Evolutionary conservation across 2,888 invertebrate genomes (phyloP).

Genomic region (Drosophila maculinotata): DNA sequence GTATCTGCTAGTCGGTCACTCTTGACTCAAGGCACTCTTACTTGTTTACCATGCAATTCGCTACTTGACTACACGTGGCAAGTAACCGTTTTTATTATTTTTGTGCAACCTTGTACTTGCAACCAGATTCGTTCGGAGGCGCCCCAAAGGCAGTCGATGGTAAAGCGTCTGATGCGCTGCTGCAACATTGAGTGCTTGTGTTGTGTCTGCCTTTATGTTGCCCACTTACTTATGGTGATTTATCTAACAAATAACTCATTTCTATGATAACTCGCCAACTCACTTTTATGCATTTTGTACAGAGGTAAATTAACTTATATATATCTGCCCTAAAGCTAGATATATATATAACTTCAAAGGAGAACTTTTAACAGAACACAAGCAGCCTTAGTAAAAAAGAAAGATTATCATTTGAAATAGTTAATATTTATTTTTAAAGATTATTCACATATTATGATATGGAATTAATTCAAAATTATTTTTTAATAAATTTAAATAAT

Average conservation of each 20-base stretch:
- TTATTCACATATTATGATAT: too few relatives aligned
- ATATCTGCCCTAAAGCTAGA: too few relatives aligned
- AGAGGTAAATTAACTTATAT: constrained; percentile 29
- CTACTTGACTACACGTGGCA: constrained; percentile 2
- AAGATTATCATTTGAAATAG: too few relatives aligned
- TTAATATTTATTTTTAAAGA: too few relatives aligned
- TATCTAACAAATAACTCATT: constrained; percentile 61
- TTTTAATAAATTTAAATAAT: too few relatives aligned
- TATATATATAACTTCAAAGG: too few relatives aligned
- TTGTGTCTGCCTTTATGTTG: constrained; percentile 29
- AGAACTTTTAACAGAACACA: too few relatives aligned
- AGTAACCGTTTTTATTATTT: background rate
- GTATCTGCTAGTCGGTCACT: background rate
- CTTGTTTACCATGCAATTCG: background rate
- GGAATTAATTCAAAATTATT: too few relatives aligned
- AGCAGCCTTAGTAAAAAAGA: too few relatives aligned
- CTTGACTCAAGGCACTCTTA: background rate
- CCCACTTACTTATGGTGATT: constrained; percentile 43
- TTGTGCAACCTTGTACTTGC: background rate
- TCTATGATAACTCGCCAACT: constrained; percentile 55
- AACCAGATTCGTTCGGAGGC: background rate
- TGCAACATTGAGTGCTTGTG: constrained; percentile 1
- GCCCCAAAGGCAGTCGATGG: constrained; percentile 1
- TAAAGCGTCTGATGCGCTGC: background rate
- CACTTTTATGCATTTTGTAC: constrained; percentile 28